Evolutionary conservation across 2,113 vertebrate species (phyloP).

Genomic region (Sorex araneus): DNA sequence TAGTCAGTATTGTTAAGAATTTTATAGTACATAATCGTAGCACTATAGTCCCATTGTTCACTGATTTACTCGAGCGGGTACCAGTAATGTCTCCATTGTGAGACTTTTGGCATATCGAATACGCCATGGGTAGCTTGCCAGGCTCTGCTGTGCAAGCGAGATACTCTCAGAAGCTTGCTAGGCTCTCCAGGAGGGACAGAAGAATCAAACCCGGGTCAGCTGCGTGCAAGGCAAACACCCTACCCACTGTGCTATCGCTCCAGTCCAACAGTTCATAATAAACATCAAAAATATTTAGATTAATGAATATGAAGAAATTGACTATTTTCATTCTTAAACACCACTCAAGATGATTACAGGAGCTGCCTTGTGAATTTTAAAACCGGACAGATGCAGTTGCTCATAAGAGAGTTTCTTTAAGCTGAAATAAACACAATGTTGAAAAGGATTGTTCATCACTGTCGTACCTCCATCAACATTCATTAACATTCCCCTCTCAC

Average conservation of each 20-base stretch:
- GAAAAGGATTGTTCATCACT: conserved; percentile 30
- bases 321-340: background rate
- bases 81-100: too few relatives aligned
- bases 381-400: conserved; percentile 12
- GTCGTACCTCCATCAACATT: background rate
- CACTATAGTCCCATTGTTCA: too few relatives aligned
- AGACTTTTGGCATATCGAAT: too few relatives aligned
- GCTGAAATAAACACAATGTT: conserved; percentile 40
- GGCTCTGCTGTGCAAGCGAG: too few relatives aligned
- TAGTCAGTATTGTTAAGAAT: background rate
- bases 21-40: conserved; percentile 12
- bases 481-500: conserved; percentile 1
- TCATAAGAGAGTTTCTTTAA: conserved; percentile 25
- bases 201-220: too few relatives aligned
- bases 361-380: conserved; percentile 36
- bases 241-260: too few relatives aligned
- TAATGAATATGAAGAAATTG: conserved; percentile 33
- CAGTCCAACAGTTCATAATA: too few relatives aligned
- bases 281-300: conserved; percentile 34
- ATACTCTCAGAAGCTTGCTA: too few relatives aligned
- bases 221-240: too few relatives aligned
- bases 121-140: too few relatives aligned
- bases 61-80: too few relatives aligned
- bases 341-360: conserved; percentile 50
- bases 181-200: too few relatives aligned